phyloP scores from a whole-genome alignment of 2,113 vertebrate genomes.

The Pongo pygmaeus region DNA sequence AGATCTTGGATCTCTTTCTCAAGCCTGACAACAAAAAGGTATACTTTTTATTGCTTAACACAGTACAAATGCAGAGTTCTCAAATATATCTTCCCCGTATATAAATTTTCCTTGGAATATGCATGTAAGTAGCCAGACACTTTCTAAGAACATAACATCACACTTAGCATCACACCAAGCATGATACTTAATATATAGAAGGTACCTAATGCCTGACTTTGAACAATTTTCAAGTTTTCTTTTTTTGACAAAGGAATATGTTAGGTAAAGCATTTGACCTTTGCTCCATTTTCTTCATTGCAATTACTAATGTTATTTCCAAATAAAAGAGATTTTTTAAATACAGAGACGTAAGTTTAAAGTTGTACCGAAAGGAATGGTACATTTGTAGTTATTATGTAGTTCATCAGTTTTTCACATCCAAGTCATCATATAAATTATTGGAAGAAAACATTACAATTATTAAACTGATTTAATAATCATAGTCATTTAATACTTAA shows the following conservation, averaged over 20 bases:
- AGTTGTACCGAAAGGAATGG: not conserved
- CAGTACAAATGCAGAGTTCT: not conserved
- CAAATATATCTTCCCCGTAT: not conserved
- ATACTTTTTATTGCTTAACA: not conserved
- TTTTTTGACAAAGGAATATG: not conserved
- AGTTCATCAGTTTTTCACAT: not conserved
- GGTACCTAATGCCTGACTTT: not conserved
- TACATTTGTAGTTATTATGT: not conserved
- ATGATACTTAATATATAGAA: not conserved
- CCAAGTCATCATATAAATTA: not conserved
- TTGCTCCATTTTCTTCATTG: not conserved
- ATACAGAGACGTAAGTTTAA: not conserved
- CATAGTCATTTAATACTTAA: not conserved
- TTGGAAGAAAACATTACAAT: not conserved
- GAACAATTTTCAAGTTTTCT: not conserved
- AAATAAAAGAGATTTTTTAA: not conserved
- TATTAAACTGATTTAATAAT: not conserved
- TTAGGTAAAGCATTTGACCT: not conserved
- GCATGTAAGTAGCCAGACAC: not conserved
- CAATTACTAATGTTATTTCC: not conserved
- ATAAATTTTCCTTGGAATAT: not conserved
- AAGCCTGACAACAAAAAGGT: slow-evolving; percentile 84
- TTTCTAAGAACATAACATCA: not conserved
- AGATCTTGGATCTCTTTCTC: slow-evolving; percentile 92
- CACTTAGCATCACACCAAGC: not conserved